These are phyloP conservation scores for Rotaria socialis DNA, from an alignment of 2,888 invertebrate species.

Conservation along the genomic window DNA sequence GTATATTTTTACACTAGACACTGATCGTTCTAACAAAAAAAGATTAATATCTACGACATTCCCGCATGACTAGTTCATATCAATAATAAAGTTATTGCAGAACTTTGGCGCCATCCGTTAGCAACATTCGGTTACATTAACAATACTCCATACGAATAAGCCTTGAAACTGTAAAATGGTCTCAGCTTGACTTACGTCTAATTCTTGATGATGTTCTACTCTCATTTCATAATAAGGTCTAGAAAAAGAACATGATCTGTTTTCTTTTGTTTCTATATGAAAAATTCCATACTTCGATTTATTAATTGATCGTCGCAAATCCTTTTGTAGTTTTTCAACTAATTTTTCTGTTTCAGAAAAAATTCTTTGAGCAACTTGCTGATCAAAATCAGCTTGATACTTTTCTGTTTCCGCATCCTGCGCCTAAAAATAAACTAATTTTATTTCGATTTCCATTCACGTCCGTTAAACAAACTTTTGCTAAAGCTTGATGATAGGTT, in stretches of 20 bases:
- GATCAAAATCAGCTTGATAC: slow-evolving; percentile 8
- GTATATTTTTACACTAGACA: too few species aligned
- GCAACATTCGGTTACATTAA: too few species aligned
- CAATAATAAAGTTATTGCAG: too few species aligned
- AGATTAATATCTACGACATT: too few species aligned
- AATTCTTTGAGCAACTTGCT: not conserved
- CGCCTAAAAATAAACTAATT: not conserved
- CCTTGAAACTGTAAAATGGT: too few species aligned
- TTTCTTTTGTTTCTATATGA: not conserved
- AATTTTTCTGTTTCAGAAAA: not conserved
- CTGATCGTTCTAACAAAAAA: too few species aligned
- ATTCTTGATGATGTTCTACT: slow-evolving; percentile 2
- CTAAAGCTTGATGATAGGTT: slow-evolving; percentile 6
- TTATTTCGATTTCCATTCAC: not conserved
- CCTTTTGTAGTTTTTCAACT: slow-evolving; percentile 39
- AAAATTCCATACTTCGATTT: slow-evolving; percentile 9
- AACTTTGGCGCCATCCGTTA: too few species aligned
- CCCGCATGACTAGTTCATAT: too few species aligned
- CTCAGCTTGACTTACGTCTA: not conserved
- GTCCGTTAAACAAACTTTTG: not conserved
- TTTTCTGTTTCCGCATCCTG: not conserved
- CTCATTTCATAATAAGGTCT: slow-evolving; percentile 5
- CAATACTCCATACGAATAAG: too few species aligned
- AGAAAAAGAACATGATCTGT: too few species aligned
- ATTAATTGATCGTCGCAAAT: slow-evolving; percentile 20